phyloP scores from a whole-genome alignment of 2,888 invertebrate genomes.

The Zygogramma bicolorata region DNA sequence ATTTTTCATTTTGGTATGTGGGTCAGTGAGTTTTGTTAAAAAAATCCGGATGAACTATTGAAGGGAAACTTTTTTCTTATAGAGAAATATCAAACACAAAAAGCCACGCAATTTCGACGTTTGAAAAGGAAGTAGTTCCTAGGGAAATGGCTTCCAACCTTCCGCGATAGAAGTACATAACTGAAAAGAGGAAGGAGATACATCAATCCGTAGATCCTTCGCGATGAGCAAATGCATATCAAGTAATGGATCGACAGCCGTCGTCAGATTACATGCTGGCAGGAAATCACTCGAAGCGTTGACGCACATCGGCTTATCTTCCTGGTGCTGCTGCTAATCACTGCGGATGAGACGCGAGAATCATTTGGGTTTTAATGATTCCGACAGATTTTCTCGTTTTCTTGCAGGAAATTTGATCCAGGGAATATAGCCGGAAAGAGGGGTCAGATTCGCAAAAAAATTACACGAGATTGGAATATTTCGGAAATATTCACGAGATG shows the following conservation, averaged over 20 bases:
- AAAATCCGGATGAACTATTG: no score
- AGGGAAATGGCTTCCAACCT: background rate
- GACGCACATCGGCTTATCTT: slow-evolving; percentile 41
- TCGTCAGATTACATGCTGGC: slow-evolving; percentile 32
- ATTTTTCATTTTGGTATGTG: no score
- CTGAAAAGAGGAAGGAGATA: background rate
- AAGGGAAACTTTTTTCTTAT: no score
- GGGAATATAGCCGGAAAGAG: no score
- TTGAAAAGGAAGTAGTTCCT: no score
- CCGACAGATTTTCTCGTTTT: slow-evolving; percentile 41
- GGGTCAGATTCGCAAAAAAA: no score
- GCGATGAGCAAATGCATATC: slow-evolving; percentile 26
- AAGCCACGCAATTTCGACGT: no score
- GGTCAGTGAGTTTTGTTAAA: no score
- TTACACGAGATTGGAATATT: no score
- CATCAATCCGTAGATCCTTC: background rate
- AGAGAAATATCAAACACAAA: no score
- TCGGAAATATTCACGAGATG: no score
- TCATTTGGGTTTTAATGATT: slow-evolving; percentile 40
- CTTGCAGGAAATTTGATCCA: slow-evolving; percentile 41
- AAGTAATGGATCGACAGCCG: slow-evolving; percentile 33
- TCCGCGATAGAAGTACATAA: background rate
- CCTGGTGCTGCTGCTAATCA: slow-evolving; percentile 33
- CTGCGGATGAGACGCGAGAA: slow-evolving; percentile 35
- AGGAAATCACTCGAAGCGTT: slow-evolving; percentile 34